Evolutionary conservation across 1,140 invertebrate species (phyloP), one percentile per base, ranked within the genome.

Genomic region (Hyposmocoma kahamanoa): DNA sequence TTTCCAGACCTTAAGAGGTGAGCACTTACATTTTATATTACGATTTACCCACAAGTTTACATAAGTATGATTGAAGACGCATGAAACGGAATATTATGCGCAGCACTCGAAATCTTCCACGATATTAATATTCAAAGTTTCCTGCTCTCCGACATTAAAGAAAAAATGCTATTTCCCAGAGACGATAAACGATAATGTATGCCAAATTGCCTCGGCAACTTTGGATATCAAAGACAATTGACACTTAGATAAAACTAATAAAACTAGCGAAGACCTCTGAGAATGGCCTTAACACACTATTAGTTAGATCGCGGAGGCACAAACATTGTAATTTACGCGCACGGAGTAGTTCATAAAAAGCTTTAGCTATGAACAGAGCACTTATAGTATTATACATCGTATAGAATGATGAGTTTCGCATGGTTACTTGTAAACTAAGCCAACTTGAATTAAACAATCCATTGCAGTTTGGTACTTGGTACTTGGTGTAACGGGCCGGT

Each of bases 401-500:
- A 15, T 13, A 50, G 19, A 5, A 20, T 6, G 8, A 30, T 19
- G 13, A 32, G 30, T 26, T 48, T 22, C 42, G 47, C 38, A 50
- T 47, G 47, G 47, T 49, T 49, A 22, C 36, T 41, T 22, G 26
- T 36, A 47, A 51, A 42, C 50, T 50, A 39, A 42, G 44, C 10
- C 8, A 24, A 38, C 20, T 24, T 39, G 47, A 42, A 56, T 56
- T 59, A 39, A 62, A 59, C 53, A 50, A 50, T 54, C 28, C 26
- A 19, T 28, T 61, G 55, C 62, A 64, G 58, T 64, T 64, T 64
- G 54, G 60, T n/a, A n/a, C n/a, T n/a, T n/a, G n/a, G n/a, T n/a
- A n/a, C n/a, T n/a, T n/a, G n/a, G n/a, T n/a, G n/a, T n/a, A n/a
- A n/a, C n/a, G n/a, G n/a, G n/a, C n/a, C n/a, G n/a, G n/a, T n/a